phyloP scores from a whole-genome alignment of 2,797 vertebrate species.

The Arnoldichthys spilopterus region DNA sequence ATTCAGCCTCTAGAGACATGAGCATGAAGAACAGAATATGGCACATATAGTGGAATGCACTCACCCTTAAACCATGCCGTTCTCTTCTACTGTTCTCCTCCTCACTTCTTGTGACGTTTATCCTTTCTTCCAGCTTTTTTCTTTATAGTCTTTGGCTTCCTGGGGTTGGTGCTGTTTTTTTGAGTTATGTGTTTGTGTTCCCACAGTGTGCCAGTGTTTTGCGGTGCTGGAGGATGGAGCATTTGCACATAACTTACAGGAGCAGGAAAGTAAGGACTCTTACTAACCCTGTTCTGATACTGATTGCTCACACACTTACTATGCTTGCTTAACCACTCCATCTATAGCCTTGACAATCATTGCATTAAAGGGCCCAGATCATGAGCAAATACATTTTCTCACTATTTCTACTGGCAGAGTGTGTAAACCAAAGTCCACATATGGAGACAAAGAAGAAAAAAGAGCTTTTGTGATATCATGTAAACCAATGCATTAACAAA shows the following conservation, averaged over 20 bases:
- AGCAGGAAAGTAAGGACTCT: slow-evolving; percentile 80
- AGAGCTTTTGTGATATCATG: no score
- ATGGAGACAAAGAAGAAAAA: not conserved
- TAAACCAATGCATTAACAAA: no score
- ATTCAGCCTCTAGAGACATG: not conserved
- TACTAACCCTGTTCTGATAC: slow-evolving; percentile 1
- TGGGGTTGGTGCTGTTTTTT: slow-evolving; percentile 26
- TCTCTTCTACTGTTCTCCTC: not conserved
- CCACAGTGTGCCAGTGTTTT: slow-evolving; percentile 77
- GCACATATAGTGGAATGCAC: slow-evolving; percentile 32
- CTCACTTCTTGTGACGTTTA: slow-evolving; percentile 15
- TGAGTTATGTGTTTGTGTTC: slow-evolving; percentile 55
- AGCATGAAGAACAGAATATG: not conserved
- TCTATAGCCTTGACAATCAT: not conserved
- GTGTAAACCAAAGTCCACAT: not conserved
- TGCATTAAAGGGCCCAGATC: not conserved
- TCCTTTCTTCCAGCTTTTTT: slow-evolving; percentile 18
- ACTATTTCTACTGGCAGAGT: no score
- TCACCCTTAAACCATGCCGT: not conserved
- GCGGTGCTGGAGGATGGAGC: slow-evolving; percentile 77
- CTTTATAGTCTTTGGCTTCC: slow-evolving; percentile 15
- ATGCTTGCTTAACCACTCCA: not conserved
- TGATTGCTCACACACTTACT: slow-evolving; percentile 11
- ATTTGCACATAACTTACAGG: slow-evolving; percentile 79
- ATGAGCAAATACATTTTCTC: not conserved